These are phyloP conservation scores for Meloidogyne exigua DNA, from an alignment of 1,140 invertebrate genomes.

Conservation along the genomic window DNA sequence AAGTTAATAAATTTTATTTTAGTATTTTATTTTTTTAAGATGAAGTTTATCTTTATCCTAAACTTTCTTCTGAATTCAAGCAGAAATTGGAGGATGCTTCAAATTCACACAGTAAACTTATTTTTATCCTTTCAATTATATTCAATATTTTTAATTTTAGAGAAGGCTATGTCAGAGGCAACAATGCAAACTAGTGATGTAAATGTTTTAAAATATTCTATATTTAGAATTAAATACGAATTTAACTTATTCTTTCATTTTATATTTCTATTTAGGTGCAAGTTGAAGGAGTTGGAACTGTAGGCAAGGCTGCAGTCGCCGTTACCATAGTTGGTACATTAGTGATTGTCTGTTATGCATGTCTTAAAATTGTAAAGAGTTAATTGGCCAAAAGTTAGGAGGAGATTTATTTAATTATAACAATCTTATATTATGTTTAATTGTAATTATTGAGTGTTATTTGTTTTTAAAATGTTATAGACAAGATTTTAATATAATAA, in stretches of 20 bases:
- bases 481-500: too few species aligned
- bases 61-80: background rate
- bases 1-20: background rate
- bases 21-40: background rate
- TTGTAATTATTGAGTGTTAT: too few species aligned
- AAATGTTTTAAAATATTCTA: too few species aligned
- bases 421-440: too few species aligned
- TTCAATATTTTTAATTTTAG: background rate
- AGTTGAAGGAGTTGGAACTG: background rate
- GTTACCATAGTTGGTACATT: background rate
- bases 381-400: background rate
- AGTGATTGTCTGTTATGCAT: background rate
- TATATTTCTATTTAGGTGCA: background rate
- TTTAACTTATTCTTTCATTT: too few species aligned
- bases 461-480: too few species aligned
- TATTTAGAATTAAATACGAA: too few species aligned
- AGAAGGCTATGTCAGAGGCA: background rate
- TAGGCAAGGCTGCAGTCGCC: background rate
- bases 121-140: background rate
- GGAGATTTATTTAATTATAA: too few species aligned
- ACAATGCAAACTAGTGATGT: background rate
- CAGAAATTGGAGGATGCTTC: background rate
- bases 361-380: background rate
- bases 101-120: background rate
- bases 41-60: background rate